Base-by-base conservation (phyloP, 2,113 vertebrate species). In the Pipra filicauda region DNA sequence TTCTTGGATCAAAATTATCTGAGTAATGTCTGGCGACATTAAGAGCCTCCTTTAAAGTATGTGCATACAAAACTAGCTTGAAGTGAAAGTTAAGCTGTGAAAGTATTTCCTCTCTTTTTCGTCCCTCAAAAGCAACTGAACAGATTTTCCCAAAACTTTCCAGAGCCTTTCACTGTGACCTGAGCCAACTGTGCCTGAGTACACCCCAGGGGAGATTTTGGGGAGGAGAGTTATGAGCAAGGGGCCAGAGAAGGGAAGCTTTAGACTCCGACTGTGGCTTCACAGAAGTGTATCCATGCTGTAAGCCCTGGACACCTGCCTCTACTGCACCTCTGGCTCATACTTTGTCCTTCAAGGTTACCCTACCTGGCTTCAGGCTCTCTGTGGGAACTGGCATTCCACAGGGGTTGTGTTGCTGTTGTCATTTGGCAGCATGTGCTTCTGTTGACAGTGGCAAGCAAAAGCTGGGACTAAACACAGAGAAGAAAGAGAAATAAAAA, bases 331-430 rank as follows among this genome's bases (percentile, higher is more conserved):
- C 10, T 12, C 37, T 87, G 46, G 20, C 46, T 55, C 1, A 2
- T 73, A 46, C 28, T 72, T 91, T 77, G 62, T 72, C 10, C 33
- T 90, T 93, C 26, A 51, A 55, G 70, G 48, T 43, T 1, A 1
- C 35, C 9, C n/a, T 87, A 24, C 57, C 52, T 80, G 67, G 39
- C 69, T 86, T 41, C 71, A 59, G 67, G 44, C 39, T 88, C 28
- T 46, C 43, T 0, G 0, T 70, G 54, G 51, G 52, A 85, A 35
- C 43, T 78, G 87, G 26, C 35, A 4, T 75, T 88, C 44, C 35
- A 22, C 18, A 1, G 35, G 48, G 30, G 24, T 87, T 0, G 0
- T 6, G 8, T 64, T 71, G 69, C 76, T 12, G 3, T 28, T 59
- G 13, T 46, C 15, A 0, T 43, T 58, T 55, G 69, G 35, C 65